Conservation (phyloP, 2,888 invertebrate genomes). For the Clunio marinus region DNA sequence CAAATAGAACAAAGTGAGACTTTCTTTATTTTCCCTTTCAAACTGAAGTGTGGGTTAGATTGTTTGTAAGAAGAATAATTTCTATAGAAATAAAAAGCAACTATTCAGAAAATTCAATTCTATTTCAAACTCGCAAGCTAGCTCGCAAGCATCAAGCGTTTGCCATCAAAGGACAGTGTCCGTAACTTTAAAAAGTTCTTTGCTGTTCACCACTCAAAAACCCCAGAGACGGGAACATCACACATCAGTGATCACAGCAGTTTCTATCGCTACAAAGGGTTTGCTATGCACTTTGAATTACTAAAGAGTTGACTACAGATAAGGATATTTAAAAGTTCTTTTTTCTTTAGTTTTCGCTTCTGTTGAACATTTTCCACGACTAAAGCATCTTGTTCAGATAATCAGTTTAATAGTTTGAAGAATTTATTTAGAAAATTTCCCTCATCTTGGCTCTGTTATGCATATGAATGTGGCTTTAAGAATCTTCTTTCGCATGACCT, state of each 20-base stretch:
- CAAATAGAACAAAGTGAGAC: conserved; percentile 14
- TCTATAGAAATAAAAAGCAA: neutral
- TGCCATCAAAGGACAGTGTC: conserved; percentile 1
- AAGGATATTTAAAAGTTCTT: neutral
- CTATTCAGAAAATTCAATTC: conserved; percentile 16
- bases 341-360: neutral
- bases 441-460: too few species aligned
- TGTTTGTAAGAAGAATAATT: neutral
- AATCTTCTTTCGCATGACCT: too few species aligned
- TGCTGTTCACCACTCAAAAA: neutral
- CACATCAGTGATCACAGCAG: neutral
- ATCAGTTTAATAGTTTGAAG: conserved; percentile 16
- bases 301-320: conserved; percentile 3
- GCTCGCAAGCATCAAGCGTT: neutral
- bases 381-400: neutral
- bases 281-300: neutral
- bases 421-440: neutral
- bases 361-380: too few species aligned
- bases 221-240: neutral
- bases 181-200: neutral
- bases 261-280: neutral
- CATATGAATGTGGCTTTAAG: too few species aligned
- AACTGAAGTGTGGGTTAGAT: neutral
- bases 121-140: neutral
- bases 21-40: conserved; percentile 15